Evolutionary conservation across 2,113 vertebrate genomes (phyloP).

Genomic region (Oriolus oriolus): DNA sequence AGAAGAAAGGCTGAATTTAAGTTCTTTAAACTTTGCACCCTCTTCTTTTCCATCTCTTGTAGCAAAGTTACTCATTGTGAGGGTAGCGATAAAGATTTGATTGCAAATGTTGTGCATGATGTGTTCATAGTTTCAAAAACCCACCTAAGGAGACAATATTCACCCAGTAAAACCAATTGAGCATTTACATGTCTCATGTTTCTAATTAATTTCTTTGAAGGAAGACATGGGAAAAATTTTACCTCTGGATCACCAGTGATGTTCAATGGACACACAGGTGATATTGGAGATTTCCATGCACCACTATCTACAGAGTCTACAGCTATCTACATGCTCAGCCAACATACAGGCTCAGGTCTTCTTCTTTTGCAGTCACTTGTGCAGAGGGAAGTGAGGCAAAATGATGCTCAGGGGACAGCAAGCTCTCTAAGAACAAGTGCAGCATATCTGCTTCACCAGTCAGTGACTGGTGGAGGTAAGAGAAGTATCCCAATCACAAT

Average conservation of each 20-base stretch:
- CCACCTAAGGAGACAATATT: neutral
- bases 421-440: neutral
- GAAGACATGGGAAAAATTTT: neutral
- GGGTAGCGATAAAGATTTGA: neutral
- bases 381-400: neutral
- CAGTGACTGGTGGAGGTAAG: neutral
- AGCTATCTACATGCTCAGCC: neutral
- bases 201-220: neutral
- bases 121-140: neutral
- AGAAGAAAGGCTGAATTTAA: neutral
- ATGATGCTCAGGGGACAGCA: accelerated
- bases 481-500: neutral
- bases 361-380: neutral
- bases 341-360: neutral
- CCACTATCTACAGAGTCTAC: neutral
- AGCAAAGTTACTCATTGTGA: neutral
- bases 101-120: neutral
- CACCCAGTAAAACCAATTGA: neutral
- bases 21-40: neutral
- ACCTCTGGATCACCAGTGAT: neutral
- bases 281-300: neutral
- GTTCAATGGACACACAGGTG: neutral
- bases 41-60: neutral
- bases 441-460: neutral
- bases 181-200: neutral